A percentile compares a stretch with the other conserved stretches of the same genome.
These are phyloP conservation scores for Galerucella nymphaeae DNA, from an alignment of 2,888 invertebrate genomes.

Conservation along the genomic window DNA sequence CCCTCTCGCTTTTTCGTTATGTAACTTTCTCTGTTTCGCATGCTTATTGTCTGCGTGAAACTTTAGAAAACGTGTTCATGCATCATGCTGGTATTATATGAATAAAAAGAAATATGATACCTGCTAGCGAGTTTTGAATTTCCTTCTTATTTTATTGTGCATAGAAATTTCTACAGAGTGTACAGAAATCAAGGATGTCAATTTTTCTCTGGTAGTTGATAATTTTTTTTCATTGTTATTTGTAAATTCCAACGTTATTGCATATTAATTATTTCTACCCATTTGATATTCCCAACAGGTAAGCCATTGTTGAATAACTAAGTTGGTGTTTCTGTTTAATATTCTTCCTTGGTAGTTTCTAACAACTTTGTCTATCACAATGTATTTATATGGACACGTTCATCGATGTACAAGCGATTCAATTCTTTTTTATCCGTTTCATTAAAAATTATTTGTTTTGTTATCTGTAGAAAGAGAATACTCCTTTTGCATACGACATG, in stretches of 20 bases:
- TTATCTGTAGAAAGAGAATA: slow-evolving; percentile 10
- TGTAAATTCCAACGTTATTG: background rate
- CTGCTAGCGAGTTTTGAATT: slow-evolving; percentile 21
- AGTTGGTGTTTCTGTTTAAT: slow-evolving; percentile 19
- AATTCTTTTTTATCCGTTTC: slow-evolving; percentile 29
- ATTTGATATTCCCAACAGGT: slow-evolving; percentile 4
- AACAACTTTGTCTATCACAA: slow-evolving; percentile 22
- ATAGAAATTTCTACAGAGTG: background rate
- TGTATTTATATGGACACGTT: slow-evolving; percentile 32
- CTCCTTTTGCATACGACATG: slow-evolving; percentile 40
- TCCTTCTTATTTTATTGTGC: slow-evolving; percentile 23
- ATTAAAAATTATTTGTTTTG: slow-evolving; percentile 33
- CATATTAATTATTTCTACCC: background rate
- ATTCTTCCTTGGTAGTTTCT: slow-evolving; percentile 14
- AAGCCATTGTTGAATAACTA: slow-evolving; percentile 9
- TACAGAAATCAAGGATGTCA: too few relatives aligned
- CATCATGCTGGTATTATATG: slow-evolving; percentile 27
- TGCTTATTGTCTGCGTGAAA: slow-evolving; percentile 5
- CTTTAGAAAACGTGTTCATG: slow-evolving; percentile 21
- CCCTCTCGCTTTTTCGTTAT: background rate
- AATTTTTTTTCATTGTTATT: background rate
- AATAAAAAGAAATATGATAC: slow-evolving; percentile 24
- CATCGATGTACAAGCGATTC: slow-evolving; percentile 32
- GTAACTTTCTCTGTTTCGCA: background rate
- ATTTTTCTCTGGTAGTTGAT: background rate